These are phyloP conservation scores for Intellagama lesueurii DNA, from an alignment of 2,797 vertebrate genomes.

Conservation along the genomic window DNA sequence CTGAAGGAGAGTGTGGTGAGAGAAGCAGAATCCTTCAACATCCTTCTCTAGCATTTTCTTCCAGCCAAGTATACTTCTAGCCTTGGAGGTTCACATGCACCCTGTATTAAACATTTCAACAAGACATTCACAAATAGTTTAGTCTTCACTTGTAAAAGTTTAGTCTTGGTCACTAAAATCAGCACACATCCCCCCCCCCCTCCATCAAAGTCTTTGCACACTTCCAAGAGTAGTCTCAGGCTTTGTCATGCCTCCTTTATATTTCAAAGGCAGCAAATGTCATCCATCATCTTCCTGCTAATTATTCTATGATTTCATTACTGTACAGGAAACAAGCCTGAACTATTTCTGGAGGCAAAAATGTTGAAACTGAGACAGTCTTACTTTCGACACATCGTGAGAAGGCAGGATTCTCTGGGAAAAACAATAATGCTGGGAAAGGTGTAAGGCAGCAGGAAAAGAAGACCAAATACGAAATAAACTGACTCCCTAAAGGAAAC, in stretches of 20 bases:
- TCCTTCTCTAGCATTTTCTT: not conserved
- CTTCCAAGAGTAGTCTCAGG: not conserved
- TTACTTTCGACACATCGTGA: too few relatives aligned
- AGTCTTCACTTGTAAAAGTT: not conserved
- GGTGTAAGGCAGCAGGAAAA: too few relatives aligned
- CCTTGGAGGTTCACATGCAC: not conserved
- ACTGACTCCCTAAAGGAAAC: too few relatives aligned
- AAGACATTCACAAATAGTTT: not conserved
- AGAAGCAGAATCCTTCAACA: not conserved
- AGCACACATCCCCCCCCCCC: too few relatives aligned
- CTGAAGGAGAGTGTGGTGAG: not conserved
- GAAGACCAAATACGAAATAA: too few relatives aligned
- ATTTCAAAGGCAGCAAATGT: not conserved
- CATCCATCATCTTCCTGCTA: not conserved
- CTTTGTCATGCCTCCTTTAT: not conserved
- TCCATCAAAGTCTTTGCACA: not conserved
- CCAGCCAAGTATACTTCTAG: not conserved
- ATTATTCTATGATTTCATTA: not conserved
- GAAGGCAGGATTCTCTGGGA: too few relatives aligned
- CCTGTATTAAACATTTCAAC: not conserved
- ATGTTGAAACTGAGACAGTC: too few relatives aligned
- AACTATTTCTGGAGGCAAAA: too few relatives aligned
- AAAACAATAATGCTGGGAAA: too few relatives aligned
- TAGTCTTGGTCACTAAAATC: not conserved
- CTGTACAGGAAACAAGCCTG: not conserved